These are phyloP conservation scores for Yponomeuta evonymella DNA, from an alignment of 2,888 invertebrate genomes.

Conservation along the genomic window DNA sequence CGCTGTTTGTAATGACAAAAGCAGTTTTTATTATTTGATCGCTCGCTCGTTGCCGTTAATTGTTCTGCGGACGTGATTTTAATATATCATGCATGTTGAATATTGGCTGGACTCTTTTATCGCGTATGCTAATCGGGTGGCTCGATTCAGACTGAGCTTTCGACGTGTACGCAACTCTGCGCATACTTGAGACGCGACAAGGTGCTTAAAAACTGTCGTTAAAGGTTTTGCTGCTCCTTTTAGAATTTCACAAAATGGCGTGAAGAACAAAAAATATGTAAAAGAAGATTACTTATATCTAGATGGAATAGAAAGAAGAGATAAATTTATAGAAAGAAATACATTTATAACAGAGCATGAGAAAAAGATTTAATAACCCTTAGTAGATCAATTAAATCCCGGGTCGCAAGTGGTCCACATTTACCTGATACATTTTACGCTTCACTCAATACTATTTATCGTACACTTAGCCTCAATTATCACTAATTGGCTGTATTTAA, in stretches of 20 bases:
- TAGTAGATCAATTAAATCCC: too few relatives aligned
- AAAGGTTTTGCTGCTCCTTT: constrained; percentile 30
- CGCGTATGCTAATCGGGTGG: constrained; percentile 59
- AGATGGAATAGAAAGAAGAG: too few relatives aligned
- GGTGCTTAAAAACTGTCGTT: constrained; percentile 28
- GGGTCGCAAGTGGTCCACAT: too few relatives aligned
- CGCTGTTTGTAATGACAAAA: constrained; percentile 67
- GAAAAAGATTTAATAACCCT: too few relatives aligned
- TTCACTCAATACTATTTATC: too few relatives aligned
- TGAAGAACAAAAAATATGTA: too few relatives aligned
- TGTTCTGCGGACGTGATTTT: constrained; percentile 71
- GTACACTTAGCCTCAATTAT: too few relatives aligned
- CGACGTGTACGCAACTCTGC: constrained; percentile 14
- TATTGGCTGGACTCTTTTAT: constrained; percentile 49
- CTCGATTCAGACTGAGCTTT: constrained; percentile 23
- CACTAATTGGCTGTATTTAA: background rate
- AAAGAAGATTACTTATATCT: too few relatives aligned
- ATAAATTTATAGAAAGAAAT: too few relatives aligned
- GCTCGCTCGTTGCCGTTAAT: constrained; percentile 67
- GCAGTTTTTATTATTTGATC: constrained; percentile 70
- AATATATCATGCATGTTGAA: constrained; percentile 69
- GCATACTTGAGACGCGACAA: constrained; percentile 21
- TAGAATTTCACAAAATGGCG: background rate
- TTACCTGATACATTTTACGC: too few relatives aligned
- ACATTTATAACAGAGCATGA: too few relatives aligned